Evolutionary conservation across 2,888 invertebrate species (phyloP).

Genomic region (Cinara cedri): DNA sequence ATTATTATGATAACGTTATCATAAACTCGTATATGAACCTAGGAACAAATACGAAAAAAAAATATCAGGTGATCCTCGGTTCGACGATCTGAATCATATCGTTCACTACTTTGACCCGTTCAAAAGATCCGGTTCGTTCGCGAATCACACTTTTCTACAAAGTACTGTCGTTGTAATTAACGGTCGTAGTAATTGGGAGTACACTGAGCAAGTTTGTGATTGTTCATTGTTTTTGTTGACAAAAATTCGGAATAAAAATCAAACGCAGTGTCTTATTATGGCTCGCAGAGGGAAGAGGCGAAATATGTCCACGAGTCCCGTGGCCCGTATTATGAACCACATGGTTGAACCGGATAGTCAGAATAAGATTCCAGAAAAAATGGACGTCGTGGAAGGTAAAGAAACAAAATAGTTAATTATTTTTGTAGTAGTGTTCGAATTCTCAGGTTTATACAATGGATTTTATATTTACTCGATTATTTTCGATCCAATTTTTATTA

Average conservation of each 20-base stretch:
- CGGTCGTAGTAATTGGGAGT: constrained; percentile 87
- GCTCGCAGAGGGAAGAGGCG: constrained; percentile 63
- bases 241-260: constrained; percentile 65
- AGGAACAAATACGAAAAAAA: too few relatives aligned
- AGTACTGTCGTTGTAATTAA: constrained; percentile 34
- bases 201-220: constrained; percentile 91
- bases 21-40: too few relatives aligned
- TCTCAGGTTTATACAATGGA: too few relatives aligned
- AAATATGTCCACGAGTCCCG: constrained; percentile 66
- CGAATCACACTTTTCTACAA: too few relatives aligned
- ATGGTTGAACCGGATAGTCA: constrained; percentile 66
- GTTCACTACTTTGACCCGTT: too few relatives aligned
- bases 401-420: background rate
- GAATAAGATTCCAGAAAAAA: constrained; percentile 75
- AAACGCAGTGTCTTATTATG: constrained; percentile 63
- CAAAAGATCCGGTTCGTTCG: too few relatives aligned
- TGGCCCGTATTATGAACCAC: constrained; percentile 71
- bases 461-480: too few relatives aligned
- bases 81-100: too few relatives aligned
- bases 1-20: too few relatives aligned
- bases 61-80: too few relatives aligned
- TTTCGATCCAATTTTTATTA: too few relatives aligned
- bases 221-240: constrained; percentile 79
- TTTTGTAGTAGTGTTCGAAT: too few relatives aligned
- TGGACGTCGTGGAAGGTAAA: constrained; percentile 84